A percentile compares a stretch with the other conserved stretches of the same genome.
phyloP scores from a whole-genome alignment of 2,888 invertebrate genomes.

The Cephus pulcher region DNA sequence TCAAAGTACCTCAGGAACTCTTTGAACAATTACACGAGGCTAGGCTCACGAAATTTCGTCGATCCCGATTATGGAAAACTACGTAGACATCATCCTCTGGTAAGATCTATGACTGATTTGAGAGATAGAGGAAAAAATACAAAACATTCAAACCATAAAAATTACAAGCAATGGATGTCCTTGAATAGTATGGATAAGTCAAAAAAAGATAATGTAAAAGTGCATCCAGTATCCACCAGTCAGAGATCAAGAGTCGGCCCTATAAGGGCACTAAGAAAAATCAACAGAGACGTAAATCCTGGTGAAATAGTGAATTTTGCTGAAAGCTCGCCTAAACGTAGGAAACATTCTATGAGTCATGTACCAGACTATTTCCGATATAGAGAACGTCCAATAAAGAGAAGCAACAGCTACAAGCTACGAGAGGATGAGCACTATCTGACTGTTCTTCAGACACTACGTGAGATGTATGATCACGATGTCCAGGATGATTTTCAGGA shows the following conservation, averaged over 20 bases:
- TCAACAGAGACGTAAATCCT: neutral
- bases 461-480: conserved; percentile 10
- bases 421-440: conserved; percentile 22
- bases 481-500: conserved; percentile 4
- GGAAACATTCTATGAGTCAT: conserved; percentile 14
- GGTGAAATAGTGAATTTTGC: neutral
- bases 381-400: conserved; percentile 16
- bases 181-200: neutral
- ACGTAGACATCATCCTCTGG: conserved; percentile 12
- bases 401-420: conserved; percentile 18
- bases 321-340: conserved; percentile 12
- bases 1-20: neutral
- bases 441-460: conserved; percentile 13
- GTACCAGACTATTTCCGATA: conserved; percentile 18
- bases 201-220: neutral
- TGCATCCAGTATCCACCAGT: neutral
- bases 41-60: conserved; percentile 14
- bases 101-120: conserved; percentile 16
- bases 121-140: neutral
- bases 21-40: conserved; percentile 9
- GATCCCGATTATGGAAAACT: conserved; percentile 1
- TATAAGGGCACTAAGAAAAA: neutral
- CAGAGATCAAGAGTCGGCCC: neutral
- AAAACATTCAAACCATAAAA: neutral
- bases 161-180: neutral